These are phyloP conservation scores for Microctenopoma steveboyesi DNA, from an alignment of 2,797 vertebrate genomes.

Conservation along the genomic window DNA sequence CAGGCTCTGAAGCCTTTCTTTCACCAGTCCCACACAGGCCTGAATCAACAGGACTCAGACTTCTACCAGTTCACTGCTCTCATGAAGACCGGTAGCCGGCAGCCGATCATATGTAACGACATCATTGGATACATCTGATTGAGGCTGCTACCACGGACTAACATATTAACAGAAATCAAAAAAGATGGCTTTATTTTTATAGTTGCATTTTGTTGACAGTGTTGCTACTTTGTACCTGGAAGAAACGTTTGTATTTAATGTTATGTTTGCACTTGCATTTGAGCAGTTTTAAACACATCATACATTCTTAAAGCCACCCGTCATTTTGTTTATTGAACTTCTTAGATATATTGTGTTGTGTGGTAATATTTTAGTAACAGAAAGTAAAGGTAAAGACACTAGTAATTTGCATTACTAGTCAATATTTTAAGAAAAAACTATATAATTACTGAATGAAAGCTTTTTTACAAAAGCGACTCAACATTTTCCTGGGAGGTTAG, in stretches of 20 bases:
- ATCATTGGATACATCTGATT: slow-evolving; percentile 93
- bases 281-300: slow-evolving; percentile 1
- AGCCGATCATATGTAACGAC: slow-evolving; percentile 96
- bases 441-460: background rate
- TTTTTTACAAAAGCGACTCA: background rate
- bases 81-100: slow-evolving; percentile 95
- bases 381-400: background rate
- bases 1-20: slow-evolving; percentile 88
- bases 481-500: background rate
- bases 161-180: background rate
- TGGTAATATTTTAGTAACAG: background rate
- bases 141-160: slow-evolving; percentile 15
- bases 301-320: background rate
- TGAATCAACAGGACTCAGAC: slow-evolving; percentile 87
- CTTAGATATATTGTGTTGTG: background rate
- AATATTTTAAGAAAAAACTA: background rate
- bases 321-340: background rate
- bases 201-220: slow-evolving; percentile 37
- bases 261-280: slow-evolving; percentile 14
- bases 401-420: background rate
- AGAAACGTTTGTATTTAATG: slow-evolving; percentile 67
- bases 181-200: slow-evolving; percentile 49
- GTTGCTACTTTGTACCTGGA: slow-evolving; percentile 25
- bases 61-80: slow-evolving; percentile 90
- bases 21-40: slow-evolving; percentile 91